Evolutionary conservation across 2,113 vertebrate species (phyloP).

Genomic region (Dipodomys spectabilis): DNA sequence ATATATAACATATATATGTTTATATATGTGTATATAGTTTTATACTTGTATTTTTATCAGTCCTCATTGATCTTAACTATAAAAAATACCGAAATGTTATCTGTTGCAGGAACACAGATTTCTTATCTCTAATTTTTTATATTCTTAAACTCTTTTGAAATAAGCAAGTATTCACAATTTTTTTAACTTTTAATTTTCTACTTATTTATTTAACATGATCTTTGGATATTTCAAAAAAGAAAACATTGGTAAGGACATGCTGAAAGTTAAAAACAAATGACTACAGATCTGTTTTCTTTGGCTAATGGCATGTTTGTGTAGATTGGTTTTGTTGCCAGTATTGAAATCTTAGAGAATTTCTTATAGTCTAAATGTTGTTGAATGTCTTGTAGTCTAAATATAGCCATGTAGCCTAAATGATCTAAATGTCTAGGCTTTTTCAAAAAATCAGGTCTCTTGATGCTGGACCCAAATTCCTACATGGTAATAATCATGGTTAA

Average conservation of each 20-base stretch:
- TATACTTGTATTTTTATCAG: background rate
- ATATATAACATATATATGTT: no score
- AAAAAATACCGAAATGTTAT: background rate
- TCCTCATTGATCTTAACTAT: background rate
- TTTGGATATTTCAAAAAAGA: background rate
- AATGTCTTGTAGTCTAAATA: background rate
- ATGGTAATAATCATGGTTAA: background rate
- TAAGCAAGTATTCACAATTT: background rate
- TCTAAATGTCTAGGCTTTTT: background rate
- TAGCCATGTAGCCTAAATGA: background rate
- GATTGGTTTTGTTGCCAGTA: background rate
- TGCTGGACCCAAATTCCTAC: background rate
- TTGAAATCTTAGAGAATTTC: background rate
- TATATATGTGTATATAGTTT: background rate
- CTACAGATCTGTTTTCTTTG: background rate
- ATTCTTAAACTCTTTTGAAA: constrained; percentile 28
- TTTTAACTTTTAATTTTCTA: background rate
- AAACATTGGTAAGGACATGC: background rate
- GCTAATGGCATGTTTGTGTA: background rate
- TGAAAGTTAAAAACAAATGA: background rate
- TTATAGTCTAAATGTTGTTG: background rate
- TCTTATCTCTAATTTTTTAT: background rate
- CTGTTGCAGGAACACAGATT: background rate
- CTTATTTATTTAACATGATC: background rate
- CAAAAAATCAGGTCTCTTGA: background rate